Percentiles rank a stretch among this genome's conserved stretches.
phyloP scores from a whole-genome alignment of 2,888 invertebrate genomes.

The Drosophila maculinotata region DNA sequence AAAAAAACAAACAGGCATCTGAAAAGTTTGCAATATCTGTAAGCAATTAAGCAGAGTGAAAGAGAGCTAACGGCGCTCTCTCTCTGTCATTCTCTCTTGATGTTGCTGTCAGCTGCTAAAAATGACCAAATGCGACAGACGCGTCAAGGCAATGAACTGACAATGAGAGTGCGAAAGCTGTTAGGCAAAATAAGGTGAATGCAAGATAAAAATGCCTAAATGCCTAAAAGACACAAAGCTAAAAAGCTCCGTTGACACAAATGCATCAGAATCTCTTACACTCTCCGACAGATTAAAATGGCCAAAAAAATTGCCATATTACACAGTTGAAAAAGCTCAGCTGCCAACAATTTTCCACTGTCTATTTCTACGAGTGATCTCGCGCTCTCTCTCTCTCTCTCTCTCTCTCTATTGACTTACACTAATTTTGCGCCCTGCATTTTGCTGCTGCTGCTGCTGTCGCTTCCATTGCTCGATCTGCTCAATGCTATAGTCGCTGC shows the following conservation, averaged over 20 bases:
- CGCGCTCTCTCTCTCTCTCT: conserved; percentile 2
- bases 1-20: too few relatives aligned
- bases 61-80: conserved; percentile 3
- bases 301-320: conserved; percentile 22
- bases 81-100: conserved; percentile 3
- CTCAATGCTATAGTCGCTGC: conserved; percentile 79
- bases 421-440: conserved; percentile 66
- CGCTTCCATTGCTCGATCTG: conserved; percentile 77
- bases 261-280: not conserved
- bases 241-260: conserved; percentile 26
- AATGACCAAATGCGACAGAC: conserved; percentile 41
- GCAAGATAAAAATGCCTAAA: conserved; percentile 22
- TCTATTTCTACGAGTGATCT: conserved; percentile 5
- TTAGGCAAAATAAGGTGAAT: conserved; percentile 28
- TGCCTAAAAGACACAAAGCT: conserved; percentile 2
- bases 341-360: conserved; percentile 1
- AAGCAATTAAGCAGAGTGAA: conserved; percentile 24
- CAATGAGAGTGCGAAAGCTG: conserved; percentile 38
- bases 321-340: conserved; percentile 12
- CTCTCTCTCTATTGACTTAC: conserved; percentile 53
- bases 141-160: conserved; percentile 46
- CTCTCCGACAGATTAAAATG: not conserved
- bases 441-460: conserved; percentile 60
- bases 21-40: conserved; percentile 42
- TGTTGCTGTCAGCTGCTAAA: conserved; percentile 12